Evolutionary conservation across 2,888 invertebrate species (phyloP), one percentile per base, ranked within the genome.

Genomic region (Philaethria dido): DNA sequence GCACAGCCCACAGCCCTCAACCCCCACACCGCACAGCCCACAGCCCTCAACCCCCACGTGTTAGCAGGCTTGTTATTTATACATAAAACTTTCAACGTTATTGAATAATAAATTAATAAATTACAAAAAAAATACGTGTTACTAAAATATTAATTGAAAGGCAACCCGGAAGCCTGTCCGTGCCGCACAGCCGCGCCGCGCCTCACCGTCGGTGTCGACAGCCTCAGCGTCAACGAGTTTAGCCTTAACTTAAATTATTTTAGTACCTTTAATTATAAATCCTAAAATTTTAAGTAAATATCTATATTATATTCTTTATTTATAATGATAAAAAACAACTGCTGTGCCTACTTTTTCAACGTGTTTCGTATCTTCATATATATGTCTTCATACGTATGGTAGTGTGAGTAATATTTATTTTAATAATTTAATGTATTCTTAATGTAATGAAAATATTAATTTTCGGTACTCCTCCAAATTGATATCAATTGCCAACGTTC

Each of bases 171-270:
- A 50, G 25, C 50, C 1, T 6, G 42, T n/a, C n/a, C n/a, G 42
- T 3, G 6, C n/a, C 42, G 16, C 16, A 6, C 9, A 44, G n/a
- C n/a, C n/a, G n/a, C n/a, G n/a, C n/a, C n/a, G n/a, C n/a, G n/a
- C n/a, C n/a, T n/a, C n/a, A n/a, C n/a, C 44, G 44, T 20, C 45
- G 45, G 11, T 45, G 47, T 22, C 47, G 48, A 48, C 48, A 48
- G 48, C 48, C 22, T 22, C 50, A n/a, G 13, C 50, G 47, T 9
- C 47, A 14, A 20, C 20, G n/a, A 25, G 14, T 25, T 20, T 13
- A 48, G 22, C 48, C 48, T 20, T 13, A 47, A 47, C 47, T 48
- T 3, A 0, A n/a, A 14, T 22, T 22, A 6, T 22, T 22, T 22
- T 48, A 14, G 22, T 22, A 22, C 22, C 47, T 20, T 22, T 13